A percentile compares a stretch with the other conserved stretches of the same genome.
Evolutionary conservation across 2,113 vertebrate genomes (phyloP).

Genomic region (Thalassoma bifasciatum): DNA sequence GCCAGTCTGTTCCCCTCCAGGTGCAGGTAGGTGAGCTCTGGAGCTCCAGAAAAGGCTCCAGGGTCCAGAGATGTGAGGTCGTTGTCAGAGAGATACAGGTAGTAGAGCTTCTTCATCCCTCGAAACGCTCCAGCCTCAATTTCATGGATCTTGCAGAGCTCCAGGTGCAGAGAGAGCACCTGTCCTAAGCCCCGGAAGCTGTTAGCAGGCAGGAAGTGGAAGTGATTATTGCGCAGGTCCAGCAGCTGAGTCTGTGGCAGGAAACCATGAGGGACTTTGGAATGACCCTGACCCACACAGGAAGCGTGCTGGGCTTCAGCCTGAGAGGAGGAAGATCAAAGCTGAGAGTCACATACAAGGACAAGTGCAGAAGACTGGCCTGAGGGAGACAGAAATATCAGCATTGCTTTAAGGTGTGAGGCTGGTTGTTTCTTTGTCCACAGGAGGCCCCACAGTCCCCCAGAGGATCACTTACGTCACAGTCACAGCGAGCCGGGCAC

Average conservation of each 20-base stretch:
- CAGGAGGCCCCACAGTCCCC: no score
- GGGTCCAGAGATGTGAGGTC: constrained; percentile 81
- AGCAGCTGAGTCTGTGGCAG: constrained; percentile 84
- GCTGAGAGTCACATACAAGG: background rate
- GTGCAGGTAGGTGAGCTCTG: constrained; percentile 87
- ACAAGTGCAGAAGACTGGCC: no score
- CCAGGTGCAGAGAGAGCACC: constrained; percentile 91
- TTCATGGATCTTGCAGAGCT: constrained; percentile 81
- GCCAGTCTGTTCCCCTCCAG: constrained; percentile 87
- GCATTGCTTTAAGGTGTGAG: no score
- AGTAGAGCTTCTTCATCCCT: constrained; percentile 87
- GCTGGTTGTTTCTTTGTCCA: no score
- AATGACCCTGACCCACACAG: constrained; percentile 83
- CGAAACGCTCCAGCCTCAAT: constrained; percentile 82
- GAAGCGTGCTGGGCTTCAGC: constrained; percentile 79
- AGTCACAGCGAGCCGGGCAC: constrained; percentile 85
- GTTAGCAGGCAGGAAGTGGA: constrained; percentile 77
- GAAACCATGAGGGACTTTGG: constrained; percentile 86
- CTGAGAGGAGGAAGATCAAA: constrained; percentile 40
- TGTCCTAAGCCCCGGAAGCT: constrained; percentile 83
- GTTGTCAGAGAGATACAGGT: constrained; percentile 92
- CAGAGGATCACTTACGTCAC: constrained; percentile 70
- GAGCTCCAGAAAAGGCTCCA: constrained; percentile 80
- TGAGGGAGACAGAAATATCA: no score
- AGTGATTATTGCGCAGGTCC: constrained; percentile 86